A percentile compares a stretch with the other conserved stretches of the same genome.
phyloP scores from a whole-genome alignment of 1,140 invertebrate genomes.

The Agrilus planipennis region DNA sequence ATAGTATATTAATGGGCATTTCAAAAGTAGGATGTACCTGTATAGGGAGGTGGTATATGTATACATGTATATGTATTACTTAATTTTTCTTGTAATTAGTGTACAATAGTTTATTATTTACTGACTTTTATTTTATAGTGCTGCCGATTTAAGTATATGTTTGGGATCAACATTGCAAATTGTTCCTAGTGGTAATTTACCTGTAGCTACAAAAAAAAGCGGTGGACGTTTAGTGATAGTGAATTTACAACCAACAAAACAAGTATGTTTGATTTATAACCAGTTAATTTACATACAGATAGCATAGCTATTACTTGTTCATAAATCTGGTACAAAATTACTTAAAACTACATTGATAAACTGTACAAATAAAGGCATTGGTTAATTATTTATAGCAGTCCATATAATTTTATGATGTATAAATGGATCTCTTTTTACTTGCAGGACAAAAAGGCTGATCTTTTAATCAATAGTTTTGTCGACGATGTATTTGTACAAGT shows the following conservation, averaged over 20 bases:
- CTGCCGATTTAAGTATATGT: slow-evolving; percentile 85
- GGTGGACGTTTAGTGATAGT: slow-evolving; percentile 85
- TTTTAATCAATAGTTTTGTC: slow-evolving; percentile 82
- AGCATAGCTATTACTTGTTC: too few species aligned
- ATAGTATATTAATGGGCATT: too few species aligned
- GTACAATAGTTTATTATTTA: too few species aligned
- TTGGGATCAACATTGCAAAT: slow-evolving; percentile 96
- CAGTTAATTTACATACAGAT: neutral
- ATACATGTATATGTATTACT: too few species aligned
- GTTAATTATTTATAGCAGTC: slow-evolving; percentile 13
- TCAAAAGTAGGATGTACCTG: too few species aligned
- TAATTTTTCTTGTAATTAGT: too few species aligned
- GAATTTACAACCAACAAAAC: slow-evolving; percentile 94
- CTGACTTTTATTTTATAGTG: slow-evolving; percentile 39
- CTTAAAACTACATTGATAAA: slow-evolving; percentile 8
- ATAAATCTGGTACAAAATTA: too few species aligned
- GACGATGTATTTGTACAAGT: slow-evolving; percentile 72
- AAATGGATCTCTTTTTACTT: too few species aligned
- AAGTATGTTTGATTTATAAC: slow-evolving; percentile 47
- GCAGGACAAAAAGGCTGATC: slow-evolving; percentile 82
- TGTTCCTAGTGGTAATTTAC: slow-evolving; percentile 90
- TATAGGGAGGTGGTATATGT: too few species aligned
- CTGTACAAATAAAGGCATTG: slow-evolving; percentile 10
- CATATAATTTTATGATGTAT: neutral
- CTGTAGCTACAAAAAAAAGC: slow-evolving; percentile 77